phyloP scores from a whole-genome alignment of 2,888 invertebrate genomes.

The Anagyrus pseudococci region DNA sequence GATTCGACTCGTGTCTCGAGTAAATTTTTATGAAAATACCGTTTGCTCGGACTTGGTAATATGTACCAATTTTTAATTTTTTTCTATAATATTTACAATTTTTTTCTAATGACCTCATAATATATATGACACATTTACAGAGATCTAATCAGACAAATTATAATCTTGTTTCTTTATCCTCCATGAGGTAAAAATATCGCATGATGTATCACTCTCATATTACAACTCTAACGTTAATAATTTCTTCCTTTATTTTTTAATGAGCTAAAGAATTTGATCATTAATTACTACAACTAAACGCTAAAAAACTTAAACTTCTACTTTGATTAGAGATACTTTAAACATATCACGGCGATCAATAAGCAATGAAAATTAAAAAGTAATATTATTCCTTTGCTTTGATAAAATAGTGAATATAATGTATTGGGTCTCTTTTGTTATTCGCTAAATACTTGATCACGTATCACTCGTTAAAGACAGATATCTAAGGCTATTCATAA shows the following conservation, averaged over 20 bases:
- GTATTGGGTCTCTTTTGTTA: slow-evolving; percentile 16
- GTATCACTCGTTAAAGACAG: slow-evolving; percentile 31
- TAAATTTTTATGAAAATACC: slow-evolving; percentile 39
- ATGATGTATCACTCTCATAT: slow-evolving; percentile 30
- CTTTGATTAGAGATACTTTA: slow-evolving; percentile 38
- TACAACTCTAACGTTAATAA: slow-evolving; percentile 19
- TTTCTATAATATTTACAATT: slow-evolving; percentile 26
- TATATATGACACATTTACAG: slow-evolving; percentile 33
- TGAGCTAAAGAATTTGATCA: slow-evolving; percentile 29
- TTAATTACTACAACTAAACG: slow-evolving; percentile 25
- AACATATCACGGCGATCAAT: slow-evolving; percentile 35
- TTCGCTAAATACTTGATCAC: slow-evolving; percentile 34
- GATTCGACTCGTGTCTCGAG: slow-evolving; percentile 13
- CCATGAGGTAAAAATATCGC: slow-evolving; percentile 34
- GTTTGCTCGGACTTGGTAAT: slow-evolving; percentile 21
- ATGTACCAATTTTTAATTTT: slow-evolving; percentile 22
- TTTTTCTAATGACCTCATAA: slow-evolving; percentile 15
- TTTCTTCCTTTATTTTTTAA: slow-evolving; percentile 6
- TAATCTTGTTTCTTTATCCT: slow-evolving; percentile 13
- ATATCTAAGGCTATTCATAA: slow-evolving; percentile 35
- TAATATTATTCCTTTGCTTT: slow-evolving; percentile 10
- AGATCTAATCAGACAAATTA: slow-evolving; percentile 31
- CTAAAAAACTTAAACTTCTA: slow-evolving; percentile 26
- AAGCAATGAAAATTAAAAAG: slow-evolving; percentile 25
- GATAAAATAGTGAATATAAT: slow-evolving; percentile 22